Base-by-base conservation (phyloP, 1,140 invertebrate genomes). In the Tigriopus japonicus region DNA sequence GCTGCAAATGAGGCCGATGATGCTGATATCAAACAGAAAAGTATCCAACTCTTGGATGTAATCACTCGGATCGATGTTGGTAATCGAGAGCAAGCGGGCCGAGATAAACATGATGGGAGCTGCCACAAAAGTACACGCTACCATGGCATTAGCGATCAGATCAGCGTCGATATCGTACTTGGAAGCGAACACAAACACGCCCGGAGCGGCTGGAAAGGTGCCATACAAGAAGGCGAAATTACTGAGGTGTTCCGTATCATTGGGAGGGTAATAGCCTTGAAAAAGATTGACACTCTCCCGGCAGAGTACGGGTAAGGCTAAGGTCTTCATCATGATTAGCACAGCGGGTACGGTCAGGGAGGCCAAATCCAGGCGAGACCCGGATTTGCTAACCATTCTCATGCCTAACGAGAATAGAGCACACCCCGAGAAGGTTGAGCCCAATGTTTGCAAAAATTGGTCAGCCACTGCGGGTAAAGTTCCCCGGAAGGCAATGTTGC, bases 171-270 rank as follows among this genome's bases (percentile, higher is more conserved):
- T 67, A 64, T 83, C 80, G 70, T 93, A 96, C 60, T 88, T 80
- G 42, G 84, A 81, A 1, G 91, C 88, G 72, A 93, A 93, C 7
- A 97, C 86, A 72, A 94, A 95, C 6, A 93, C 85, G 43, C 87
- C 87, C 0, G 93, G 92, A 24, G 92, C 91, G 41, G 90, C 83
- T 1, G 92, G 93, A 71, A 96, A 87, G 0, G 89, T 95, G 56
- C 93, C 92, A 72, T 97, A 97, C 0, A 97, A 76, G 74, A 96
- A 97, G 0, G 86, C 91, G 72, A 88, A 96, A 54, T 87, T 93
- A 65, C 86, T 87, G 24, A 90, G 75, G 63, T 87, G 83, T 19
- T 78, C 73, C 0, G 85, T 89, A 62, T 86, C 83, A 49, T 80
- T 81, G 45, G 76, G 71, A 68, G 82, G 81, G 0, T 65, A 17